Evolutionary conservation across 2,113 vertebrate genomes (phyloP), one percentile per base, ranked within the genome.

Genomic region (Rhynchomys soricoides): DNA sequence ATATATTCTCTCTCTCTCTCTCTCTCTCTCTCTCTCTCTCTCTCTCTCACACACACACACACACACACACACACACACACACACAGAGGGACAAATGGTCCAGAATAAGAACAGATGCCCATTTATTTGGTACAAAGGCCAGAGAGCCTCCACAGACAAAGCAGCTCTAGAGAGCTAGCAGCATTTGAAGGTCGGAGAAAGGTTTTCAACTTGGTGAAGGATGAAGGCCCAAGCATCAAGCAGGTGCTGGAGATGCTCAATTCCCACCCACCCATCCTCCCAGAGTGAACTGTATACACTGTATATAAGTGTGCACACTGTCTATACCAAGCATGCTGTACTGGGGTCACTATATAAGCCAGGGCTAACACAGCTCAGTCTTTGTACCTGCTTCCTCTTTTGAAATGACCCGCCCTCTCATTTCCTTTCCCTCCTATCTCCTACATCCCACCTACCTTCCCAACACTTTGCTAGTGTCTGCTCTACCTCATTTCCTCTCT

Each of bases 341-440:
- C 86, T 13, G 12, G 45, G 17, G 52, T 26, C 45, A 40, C 15
- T 13, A 24, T 0, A 37, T 17, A 89, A 31, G 48, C 9, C 64
- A 66, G 64, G 21, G 64, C 24, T 66, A 34, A 66, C 4, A 66
- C 64, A 66, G 64, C 64, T 34, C 77, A 70, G 75, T 19, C 74
- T 83, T 57, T 59, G 29, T 11, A 52, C 24, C n/a, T 78, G 4
- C n/a, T 81, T 62, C 95, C 68, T 86, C 55, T 64, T 95, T 73
- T 43, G 77, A 50, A 50, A 86, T 82, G 71, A 66, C 43, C n/a
- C 26, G 40, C 31, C 29, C 73, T 24, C 71, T 85, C 13, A 5
- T 48, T 62, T 89, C 31, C 40, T 55, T 17, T 29, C 62, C 3
- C 37, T 4, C 15, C 57, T 10, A 5, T 57, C 19, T 81, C 73